Evolutionary conservation across 2,888 invertebrate genomes (phyloP).

Genomic region (Chloroclystis v-ata): DNA sequence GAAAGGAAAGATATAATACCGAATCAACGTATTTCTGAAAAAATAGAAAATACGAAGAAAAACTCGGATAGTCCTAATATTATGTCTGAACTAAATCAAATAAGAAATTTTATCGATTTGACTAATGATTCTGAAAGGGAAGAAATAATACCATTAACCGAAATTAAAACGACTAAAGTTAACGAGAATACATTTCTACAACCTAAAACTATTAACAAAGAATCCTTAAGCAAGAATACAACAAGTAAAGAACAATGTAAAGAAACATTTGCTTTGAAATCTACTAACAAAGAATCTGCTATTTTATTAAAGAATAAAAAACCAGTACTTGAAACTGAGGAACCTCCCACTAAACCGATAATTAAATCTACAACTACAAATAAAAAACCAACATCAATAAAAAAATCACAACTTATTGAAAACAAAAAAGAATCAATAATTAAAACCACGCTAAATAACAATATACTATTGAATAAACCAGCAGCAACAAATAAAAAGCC

Average conservation of each 20-base stretch:
- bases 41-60: not conserved
- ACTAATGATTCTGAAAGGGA: constrained; percentile 5
- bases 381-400: not conserved
- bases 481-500: not conserved
- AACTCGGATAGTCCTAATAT: not conserved
- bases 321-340: not conserved
- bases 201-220: too few species aligned
- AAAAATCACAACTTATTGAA: not conserved
- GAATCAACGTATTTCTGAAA: too few species aligned
- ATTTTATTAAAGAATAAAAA: not conserved
- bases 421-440: not conserved
- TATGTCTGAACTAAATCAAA: not conserved
- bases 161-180: too few species aligned
- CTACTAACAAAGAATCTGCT: too few species aligned
- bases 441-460: not conserved
- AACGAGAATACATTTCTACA: too few species aligned
- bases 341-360: not conserved
- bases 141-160: not conserved
- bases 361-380: not conserved
- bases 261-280: too few species aligned
- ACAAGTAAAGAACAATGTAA: too few species aligned
- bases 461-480: not conserved
- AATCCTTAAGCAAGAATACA: too few species aligned
- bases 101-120: constrained; percentile 1
- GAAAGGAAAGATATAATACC: not conserved